Conservation (phyloP, 2,888 invertebrate genomes). For the Schrankia costaestrigalis region DNA sequence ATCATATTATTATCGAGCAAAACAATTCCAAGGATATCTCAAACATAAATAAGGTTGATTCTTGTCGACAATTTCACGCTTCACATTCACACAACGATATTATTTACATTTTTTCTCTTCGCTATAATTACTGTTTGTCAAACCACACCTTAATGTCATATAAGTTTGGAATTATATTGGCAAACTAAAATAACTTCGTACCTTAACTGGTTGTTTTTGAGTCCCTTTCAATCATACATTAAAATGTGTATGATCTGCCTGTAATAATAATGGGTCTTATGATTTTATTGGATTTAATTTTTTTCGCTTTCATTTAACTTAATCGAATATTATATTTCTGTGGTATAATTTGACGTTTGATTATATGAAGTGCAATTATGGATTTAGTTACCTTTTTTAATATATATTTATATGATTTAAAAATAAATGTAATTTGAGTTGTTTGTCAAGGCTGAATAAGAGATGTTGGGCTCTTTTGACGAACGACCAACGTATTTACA, state of each 20-base stretch:
- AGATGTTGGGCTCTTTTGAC: no score
- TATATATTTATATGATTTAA: no score
- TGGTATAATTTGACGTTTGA: no score
- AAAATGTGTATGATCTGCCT: not conserved
- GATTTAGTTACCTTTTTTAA: no score
- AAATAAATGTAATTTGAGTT: no score
- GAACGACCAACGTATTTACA: no score
- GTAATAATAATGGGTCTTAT: constrained; percentile 2
- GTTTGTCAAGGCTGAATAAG: no score
- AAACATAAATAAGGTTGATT: constrained; percentile 8
- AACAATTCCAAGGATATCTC: constrained; percentile 2
- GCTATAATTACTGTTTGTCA: constrained; percentile 42
- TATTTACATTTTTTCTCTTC: constrained; percentile 39
- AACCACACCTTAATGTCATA: constrained; percentile 29
- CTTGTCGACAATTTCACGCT: constrained; percentile 5
- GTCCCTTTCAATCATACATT: constrained; percentile 7
- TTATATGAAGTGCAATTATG: no score
- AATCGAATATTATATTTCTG: no score
- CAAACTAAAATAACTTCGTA: constrained; percentile 35
- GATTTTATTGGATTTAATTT: constrained; percentile 1
- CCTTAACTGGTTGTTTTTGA: constrained; percentile 14
- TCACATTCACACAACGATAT: constrained; percentile 29
- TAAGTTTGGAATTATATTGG: constrained; percentile 31
- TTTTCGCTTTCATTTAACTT: no score
- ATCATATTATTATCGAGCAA: constrained; percentile 1